Evolutionary conservation across 2,888 invertebrate genomes (phyloP).

Genomic region (Palloptera scutellata): DNA sequence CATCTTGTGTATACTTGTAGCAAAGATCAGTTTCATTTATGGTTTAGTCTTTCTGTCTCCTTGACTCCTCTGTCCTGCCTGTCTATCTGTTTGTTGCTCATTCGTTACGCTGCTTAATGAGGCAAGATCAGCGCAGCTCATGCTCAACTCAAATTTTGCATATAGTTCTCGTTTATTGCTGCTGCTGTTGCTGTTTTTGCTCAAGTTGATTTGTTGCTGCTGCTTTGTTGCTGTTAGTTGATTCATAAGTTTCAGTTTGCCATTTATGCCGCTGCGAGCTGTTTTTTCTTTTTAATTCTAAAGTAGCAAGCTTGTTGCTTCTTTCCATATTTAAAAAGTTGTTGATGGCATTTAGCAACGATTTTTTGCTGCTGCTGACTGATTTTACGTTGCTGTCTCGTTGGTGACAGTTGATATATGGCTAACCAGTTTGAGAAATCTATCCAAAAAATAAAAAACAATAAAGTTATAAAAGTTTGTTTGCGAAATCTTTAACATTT

Average conservation of each 20-base stretch:
- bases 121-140: conserved; percentile 43
- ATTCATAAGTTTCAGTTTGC: background rate
- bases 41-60: conserved; percentile 6
- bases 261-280: conserved; percentile 23
- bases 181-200: conserved; percentile 8
- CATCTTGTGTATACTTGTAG: conserved; percentile 1
- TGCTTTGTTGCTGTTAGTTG: conserved; percentile 26
- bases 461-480: background rate
- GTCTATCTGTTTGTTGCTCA: conserved; percentile 39
- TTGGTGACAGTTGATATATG: conserved; percentile 31
- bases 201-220: conserved; percentile 25
- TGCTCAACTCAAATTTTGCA: background rate
- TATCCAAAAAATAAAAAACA: background rate
- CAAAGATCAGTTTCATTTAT: conserved; percentile 13
- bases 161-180: conserved; percentile 35
- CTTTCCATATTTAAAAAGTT: conserved; percentile 32
- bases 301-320: conserved; percentile 23
- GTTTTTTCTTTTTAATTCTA: conserved; percentile 49
- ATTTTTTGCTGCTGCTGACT: conserved; percentile 31
- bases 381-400: conserved; percentile 16
- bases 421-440: conserved; percentile 33
- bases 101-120: conserved; percentile 63
- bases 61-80: conserved; percentile 55
- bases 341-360: conserved; percentile 33
- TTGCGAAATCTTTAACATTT: no score